Evolutionary conservation across 2,888 invertebrate species (phyloP).

Genomic region (Hyppa rectilinea): DNA sequence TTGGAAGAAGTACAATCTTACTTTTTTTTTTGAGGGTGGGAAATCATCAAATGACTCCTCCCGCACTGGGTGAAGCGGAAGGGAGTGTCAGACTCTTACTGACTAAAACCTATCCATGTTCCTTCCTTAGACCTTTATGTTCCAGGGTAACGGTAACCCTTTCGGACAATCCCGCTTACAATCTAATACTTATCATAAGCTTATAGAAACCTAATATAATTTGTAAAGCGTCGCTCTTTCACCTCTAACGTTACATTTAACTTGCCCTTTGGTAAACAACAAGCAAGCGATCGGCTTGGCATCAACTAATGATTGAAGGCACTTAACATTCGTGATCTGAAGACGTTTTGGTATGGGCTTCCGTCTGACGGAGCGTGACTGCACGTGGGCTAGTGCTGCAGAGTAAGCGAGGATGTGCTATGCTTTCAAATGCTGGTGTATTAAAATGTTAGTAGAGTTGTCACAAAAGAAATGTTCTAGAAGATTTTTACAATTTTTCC

Average conservation of each 20-base stretch:
- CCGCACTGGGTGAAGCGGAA: too few species aligned
- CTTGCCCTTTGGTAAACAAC: conserved; percentile 35
- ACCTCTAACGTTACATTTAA: not conserved
- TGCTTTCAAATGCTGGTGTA: not conserved
- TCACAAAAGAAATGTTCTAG: not conserved
- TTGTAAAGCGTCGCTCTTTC: conserved; percentile 9
- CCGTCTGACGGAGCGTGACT: conserved; percentile 77
- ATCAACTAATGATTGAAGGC: conserved; percentile 76
- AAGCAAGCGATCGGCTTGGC: conserved; percentile 35
- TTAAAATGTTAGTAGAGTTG: not conserved
- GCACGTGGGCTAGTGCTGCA: conserved; percentile 27
- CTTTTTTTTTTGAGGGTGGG: too few species aligned
- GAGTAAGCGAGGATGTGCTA: conserved; percentile 22
- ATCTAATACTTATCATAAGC: too few species aligned
- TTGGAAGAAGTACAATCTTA: too few species aligned
- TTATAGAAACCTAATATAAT: conserved; percentile 15
- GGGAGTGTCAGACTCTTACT: too few species aligned
- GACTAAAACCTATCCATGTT: too few species aligned
- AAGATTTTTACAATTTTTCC: not conserved
- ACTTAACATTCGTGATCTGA: conserved; percentile 76
- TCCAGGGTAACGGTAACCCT: too few species aligned
- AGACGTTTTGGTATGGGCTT: conserved; percentile 71
- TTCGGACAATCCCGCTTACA: too few species aligned
- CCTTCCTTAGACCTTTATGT: too few species aligned
- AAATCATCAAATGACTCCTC: too few species aligned